A percentile compares a stretch with the other conserved stretches of the same genome.
phyloP scores from a whole-genome alignment of 2,888 invertebrate species.

The Drosophila sordidula region DNA sequence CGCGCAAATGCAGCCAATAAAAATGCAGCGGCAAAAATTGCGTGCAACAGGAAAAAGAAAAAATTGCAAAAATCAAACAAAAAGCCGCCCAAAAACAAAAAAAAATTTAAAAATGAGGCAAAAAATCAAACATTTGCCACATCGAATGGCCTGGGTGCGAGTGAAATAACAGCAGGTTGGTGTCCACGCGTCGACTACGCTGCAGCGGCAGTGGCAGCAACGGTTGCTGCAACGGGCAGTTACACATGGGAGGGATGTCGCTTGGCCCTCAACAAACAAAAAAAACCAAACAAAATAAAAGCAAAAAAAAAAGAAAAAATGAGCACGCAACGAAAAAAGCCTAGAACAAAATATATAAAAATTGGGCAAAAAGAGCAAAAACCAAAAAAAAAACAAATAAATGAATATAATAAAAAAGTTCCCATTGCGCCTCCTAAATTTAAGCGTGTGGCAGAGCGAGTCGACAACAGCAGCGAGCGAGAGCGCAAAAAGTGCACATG shows the following conservation, averaged over 20 bases:
- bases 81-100: slow-evolving; percentile 39
- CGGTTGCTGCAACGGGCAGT: slow-evolving; percentile 35
- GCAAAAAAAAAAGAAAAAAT: slow-evolving; percentile 8
- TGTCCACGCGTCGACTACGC: slow-evolving; percentile 44
- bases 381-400: slow-evolving; percentile 12
- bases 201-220: slow-evolving; percentile 12
- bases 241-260: slow-evolving; percentile 34
- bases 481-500: slow-evolving; percentile 40
- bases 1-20: slow-evolving; percentile 84
- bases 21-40: slow-evolving; percentile 84
- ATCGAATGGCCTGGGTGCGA: slow-evolving; percentile 76
- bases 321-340: slow-evolving; percentile 19
- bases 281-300: slow-evolving; percentile 9
- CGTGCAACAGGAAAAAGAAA: slow-evolving; percentile 67
- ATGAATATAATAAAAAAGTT: slow-evolving; percentile 46
- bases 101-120: slow-evolving; percentile 47
- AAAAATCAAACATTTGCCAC: slow-evolving; percentile 63
- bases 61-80: slow-evolving; percentile 58
- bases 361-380: slow-evolving; percentile 35
- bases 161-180: slow-evolving; percentile 82
- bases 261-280: slow-evolving; percentile 30
- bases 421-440: slow-evolving; percentile 63
- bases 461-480: slow-evolving; percentile 20
- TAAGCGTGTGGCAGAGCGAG: slow-evolving; percentile 36
- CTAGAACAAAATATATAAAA: slow-evolving; percentile 57